Base-by-base conservation (phyloP, 2,113 vertebrate genomes). In the Oxyruncus cristatus region DNA sequence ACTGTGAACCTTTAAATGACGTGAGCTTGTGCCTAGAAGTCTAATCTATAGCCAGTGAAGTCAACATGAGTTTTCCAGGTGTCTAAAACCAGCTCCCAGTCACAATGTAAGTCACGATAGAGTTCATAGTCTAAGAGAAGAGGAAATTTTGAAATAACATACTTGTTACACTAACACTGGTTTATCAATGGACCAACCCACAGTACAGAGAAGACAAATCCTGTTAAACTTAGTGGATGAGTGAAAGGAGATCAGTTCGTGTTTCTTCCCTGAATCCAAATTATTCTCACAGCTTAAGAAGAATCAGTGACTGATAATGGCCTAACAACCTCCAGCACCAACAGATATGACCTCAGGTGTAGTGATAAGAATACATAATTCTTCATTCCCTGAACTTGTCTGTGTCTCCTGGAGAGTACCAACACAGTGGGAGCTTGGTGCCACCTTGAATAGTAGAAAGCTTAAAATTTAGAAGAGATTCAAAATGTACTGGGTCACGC, bases 251-350 rank as follows among this genome's bases (percentile, higher is more conserved):
- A 96, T 94, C 94, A 80, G 94, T 50, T 95, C 88, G 26, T 47
- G 71, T 93, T 97, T 97, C 93, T 95, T 96, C 76, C 74, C 77
- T 97, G 96, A 98, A 97, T 97, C 96, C 95, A 97, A 98, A 98
- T 98, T 95, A 97, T 95, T 96, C 95, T 97, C 96, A 47, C 95
- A 97, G 97, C 96, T 96, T 95, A 95, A 97, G 92, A 90, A 93
- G 93, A 96, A 68, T 88, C 91, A 73, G 89, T n/a, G 85, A 83
- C 83, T 91, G 94, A 97, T 97, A 96, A 96, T 81, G 92, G 92
- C 96, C 97, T 94, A 85, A 91, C 78, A 96, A 94, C 89, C 96
- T 97, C 85, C 75, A 92, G 63, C 91, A 88, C 75, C 95, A 93
- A 85, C 91, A 96, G 87, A 92, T 70, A 89, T 12, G 96, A 95